A percentile compares a stretch with the other conserved stretches of the same genome.
phyloP scores from a whole-genome alignment of 2,797 vertebrate genomes.

The Danio kyathit region DNA sequence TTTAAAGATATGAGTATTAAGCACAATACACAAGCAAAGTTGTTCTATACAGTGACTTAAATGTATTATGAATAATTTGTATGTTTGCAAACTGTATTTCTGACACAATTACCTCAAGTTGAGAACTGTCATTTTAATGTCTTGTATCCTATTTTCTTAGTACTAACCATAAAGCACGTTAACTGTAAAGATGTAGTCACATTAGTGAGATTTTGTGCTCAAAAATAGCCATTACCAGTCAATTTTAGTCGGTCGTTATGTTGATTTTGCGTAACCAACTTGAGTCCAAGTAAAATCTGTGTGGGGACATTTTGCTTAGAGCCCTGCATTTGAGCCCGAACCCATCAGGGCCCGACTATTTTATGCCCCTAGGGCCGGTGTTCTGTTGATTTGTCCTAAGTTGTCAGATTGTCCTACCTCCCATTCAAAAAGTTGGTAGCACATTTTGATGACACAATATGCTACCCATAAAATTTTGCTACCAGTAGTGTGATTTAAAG shows the following conservation, averaged over 20 bases:
- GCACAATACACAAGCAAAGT: slow-evolving; percentile 1
- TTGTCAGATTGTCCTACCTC: too few relatives aligned
- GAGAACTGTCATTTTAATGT: background rate
- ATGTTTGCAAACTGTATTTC: background rate
- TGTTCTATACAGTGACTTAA: background rate
- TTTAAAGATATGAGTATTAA: background rate
- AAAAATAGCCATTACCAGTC: background rate
- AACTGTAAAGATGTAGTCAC: background rate
- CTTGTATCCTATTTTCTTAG: background rate
- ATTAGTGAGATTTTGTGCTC: background rate
- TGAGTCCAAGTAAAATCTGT: background rate
- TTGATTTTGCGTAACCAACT: background rate
- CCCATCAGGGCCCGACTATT: too few relatives aligned
- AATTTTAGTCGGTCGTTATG: background rate
- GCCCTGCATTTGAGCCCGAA: too few relatives aligned
- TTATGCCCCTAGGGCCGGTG: too few relatives aligned
- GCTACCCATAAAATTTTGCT: too few relatives aligned
- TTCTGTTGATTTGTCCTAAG: too few relatives aligned
- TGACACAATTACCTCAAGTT: background rate
- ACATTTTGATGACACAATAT: too few relatives aligned
- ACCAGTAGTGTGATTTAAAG: too few relatives aligned
- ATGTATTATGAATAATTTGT: background rate
- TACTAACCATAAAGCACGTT: background rate
- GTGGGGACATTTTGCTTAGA: background rate
- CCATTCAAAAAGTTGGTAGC: too few relatives aligned